Percentiles rank a stretch among this genome's conserved stretches.
These are phyloP conservation scores for Ctenomys sociabilis DNA, from an alignment of 2,113 vertebrate genomes.

Conservation along the genomic window DNA sequence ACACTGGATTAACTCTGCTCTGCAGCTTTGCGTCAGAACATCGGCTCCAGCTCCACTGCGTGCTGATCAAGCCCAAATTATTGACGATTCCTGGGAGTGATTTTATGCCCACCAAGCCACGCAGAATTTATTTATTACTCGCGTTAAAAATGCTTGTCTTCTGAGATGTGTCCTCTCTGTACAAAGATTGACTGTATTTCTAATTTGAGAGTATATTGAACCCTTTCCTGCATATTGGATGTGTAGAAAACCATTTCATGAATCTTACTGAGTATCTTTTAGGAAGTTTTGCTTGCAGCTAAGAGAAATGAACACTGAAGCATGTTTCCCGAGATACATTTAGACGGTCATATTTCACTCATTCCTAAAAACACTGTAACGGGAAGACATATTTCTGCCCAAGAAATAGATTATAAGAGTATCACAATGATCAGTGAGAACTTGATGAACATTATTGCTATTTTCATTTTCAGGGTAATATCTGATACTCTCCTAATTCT, in stretches of 20 bases:
- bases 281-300: slow-evolving; percentile 20
- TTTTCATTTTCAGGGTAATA: slow-evolving; percentile 17
- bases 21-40: neutral
- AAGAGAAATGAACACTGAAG: slow-evolving; percentile 49
- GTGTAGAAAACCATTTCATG: slow-evolving; percentile 44
- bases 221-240: slow-evolving; percentile 45
- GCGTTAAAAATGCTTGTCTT: slow-evolving; percentile 50
- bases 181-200: slow-evolving; percentile 47
- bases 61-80: neutral
- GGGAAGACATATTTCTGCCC: neutral
- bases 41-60: no score
- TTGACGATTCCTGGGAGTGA: slow-evolving; percentile 65
- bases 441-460: neutral
- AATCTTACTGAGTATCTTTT: neutral
- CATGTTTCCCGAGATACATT: neutral
- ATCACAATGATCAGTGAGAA: neutral
- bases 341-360: neutral
- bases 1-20: neutral
- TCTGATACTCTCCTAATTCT: slow-evolving; percentile 25
- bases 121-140: slow-evolving; percentile 67
- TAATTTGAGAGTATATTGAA: slow-evolving; percentile 47
- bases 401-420: neutral
- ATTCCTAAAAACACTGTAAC: slow-evolving; percentile 10
- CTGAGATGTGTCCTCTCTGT: slow-evolving; percentile 59
- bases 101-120: slow-evolving; percentile 53